Evolutionary conservation across 2,113 vertebrate species (phyloP).

Genomic region (Deroptyus accipitrinus): DNA sequence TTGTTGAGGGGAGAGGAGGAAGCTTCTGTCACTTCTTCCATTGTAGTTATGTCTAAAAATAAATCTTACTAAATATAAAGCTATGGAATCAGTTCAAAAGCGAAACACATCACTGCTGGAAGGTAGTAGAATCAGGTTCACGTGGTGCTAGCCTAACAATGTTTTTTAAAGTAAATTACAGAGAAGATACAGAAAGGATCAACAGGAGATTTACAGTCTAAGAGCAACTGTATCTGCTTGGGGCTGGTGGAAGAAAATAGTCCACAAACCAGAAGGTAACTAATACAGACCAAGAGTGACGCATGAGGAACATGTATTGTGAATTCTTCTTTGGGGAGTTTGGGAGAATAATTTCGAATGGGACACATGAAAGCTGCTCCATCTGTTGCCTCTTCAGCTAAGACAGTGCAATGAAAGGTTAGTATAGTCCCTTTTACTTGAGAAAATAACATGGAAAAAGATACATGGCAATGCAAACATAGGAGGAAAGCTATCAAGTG

Average conservation of each 20-base stretch:
- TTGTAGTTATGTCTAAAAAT: background rate
- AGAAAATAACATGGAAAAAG: background rate
- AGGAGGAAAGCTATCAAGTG: background rate
- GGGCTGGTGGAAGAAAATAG: background rate
- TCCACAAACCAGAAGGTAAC: background rate
- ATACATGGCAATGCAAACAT: background rate
- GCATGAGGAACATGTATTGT: background rate
- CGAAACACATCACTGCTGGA: background rate
- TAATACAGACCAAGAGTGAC: background rate
- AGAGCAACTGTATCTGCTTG: background rate
- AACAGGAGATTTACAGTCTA: background rate
- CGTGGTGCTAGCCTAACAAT: background rate
- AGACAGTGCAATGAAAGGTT: background rate
- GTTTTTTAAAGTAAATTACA: background rate
- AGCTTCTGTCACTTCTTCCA: background rate
- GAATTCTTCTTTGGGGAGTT: background rate
- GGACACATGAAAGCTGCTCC: background rate
- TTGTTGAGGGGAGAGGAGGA: rapidly evolving
- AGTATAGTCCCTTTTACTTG: background rate
- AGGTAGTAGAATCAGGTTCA: background rate
- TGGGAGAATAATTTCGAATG: background rate
- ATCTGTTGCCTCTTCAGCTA: background rate
- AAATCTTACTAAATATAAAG: background rate
- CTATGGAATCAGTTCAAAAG: background rate
- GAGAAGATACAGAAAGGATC: background rate